These are phyloP conservation scores for Coptodon rendalli DNA, from an alignment of 2,113 vertebrate genomes.

Conservation along the genomic window DNA sequence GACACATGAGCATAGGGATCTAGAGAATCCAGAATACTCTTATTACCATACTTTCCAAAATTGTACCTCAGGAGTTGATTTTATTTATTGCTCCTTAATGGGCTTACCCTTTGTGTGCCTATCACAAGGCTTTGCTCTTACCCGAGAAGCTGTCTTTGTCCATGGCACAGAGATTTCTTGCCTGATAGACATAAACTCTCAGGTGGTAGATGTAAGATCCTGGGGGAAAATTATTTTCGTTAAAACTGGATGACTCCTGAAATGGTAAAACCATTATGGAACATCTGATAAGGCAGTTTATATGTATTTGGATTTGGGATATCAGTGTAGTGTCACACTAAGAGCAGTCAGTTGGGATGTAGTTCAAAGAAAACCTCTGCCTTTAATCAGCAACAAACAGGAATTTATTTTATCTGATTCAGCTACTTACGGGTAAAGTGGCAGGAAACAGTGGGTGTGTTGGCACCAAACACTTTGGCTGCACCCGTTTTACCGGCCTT, in stretches of 20 bases:
- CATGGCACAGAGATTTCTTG: conserved; percentile 86
- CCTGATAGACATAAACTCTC: conserved; percentile 94
- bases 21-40: conserved; percentile 39
- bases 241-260: background rate
- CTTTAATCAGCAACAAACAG: conserved; percentile 36
- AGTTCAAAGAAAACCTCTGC: background rate
- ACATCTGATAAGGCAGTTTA: background rate
- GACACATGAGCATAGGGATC: conserved; percentile 95
- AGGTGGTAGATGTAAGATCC: conserved; percentile 85
- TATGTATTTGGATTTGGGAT: background rate
- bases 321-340: background rate
- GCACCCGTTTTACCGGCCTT: conserved; percentile 77
- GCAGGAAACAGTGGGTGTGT: conserved; percentile 93
- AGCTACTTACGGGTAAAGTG: conserved; percentile 83
- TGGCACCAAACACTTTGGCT: conserved; percentile 85
- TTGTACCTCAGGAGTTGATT: background rate
- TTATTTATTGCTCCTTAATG: background rate
- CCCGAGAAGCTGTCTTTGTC: conserved; percentile 99
- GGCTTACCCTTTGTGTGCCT: background rate
- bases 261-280: background rate
- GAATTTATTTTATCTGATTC: conserved; percentile 16
- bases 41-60: background rate
- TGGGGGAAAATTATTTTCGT: conserved; percentile 49
- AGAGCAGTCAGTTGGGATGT: conserved; percentile 9
- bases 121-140: conserved; percentile 48